Base-by-base conservation (phyloP, 2,797 vertebrate genomes). In the Coregonus ussuriensis region DNA sequence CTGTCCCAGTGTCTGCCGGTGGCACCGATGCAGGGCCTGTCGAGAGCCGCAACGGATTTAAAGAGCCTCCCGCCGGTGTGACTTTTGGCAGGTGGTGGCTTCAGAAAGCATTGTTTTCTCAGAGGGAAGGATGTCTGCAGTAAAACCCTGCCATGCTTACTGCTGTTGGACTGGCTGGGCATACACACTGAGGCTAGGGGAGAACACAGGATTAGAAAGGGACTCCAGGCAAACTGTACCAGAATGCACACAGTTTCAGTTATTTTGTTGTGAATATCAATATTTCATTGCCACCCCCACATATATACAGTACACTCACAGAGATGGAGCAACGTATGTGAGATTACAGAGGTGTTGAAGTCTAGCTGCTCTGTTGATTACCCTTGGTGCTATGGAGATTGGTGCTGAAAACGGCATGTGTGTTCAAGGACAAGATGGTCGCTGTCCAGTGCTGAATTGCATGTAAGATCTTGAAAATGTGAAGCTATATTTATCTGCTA, bases 71-170 rank as follows among this genome's bases (percentile, higher is more conserved):
- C 79, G 72, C 75, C 72, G 33, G 76, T 77, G 59, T 77, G 76
- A 80, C 21, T 31, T 88, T 83, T 85, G 87, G 86, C 88, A 90
- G 84, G 85, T 89, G 87, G 84, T 6, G 6, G 74, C 76, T 81
- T 63, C 76, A 69, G 56, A 1, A 62, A 3, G 14, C 82, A 76
- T 86, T 89, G 83, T 83, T 85, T 63, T 87, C 79, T 82, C 78
- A 52, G 74, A 78, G 76, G 67, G 56, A 4, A 72, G 83, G 67
- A 81, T 86, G 79, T 84, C 74, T 69, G 4, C 4, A 77, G 84
- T 85, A 75, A 84, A 88, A 84, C 84, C 85, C 81, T 41, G 51
- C 83, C 84, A 83, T 86, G 85, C 80, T 76, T 63, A 25, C 9
- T 11, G 73, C 71, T 62, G 63, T 35, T 74, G 70, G 72, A 81